Base-by-base conservation (phyloP, 2,888 invertebrate genomes). In the Coelopa pilipes region DNA sequence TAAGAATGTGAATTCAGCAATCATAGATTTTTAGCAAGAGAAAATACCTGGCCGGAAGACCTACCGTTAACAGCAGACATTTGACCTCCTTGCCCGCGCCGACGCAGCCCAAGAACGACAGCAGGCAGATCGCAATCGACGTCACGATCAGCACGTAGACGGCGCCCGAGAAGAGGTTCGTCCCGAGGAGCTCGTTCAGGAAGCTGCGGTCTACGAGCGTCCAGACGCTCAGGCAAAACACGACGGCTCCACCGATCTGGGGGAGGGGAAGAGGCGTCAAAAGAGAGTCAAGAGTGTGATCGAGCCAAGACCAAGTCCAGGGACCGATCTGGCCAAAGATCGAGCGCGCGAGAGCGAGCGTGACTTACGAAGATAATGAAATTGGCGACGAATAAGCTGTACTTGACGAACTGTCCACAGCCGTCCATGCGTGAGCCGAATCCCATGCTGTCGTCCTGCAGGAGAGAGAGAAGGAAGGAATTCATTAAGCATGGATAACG, bases 31-130 rank as follows among this genome's bases (percentile, higher is more conserved):
- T n/a, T n/a, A n/a, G n/a, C n/a, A n/a, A n/a, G n/a, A n/a, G n/a
- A n/a, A 50, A 5, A 5, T 13, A 50, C 24, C 1, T 62, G 15
- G 0, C 65, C 21, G 13, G 15, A 46, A 45, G 34, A 89, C 92
- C 90, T 89, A 97, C 97, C 89, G 94, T 94, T 73, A 97, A 90
- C 66, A 98, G 91, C 92, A 98, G 93, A 88, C 97, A 97, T 87
- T 96, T 94, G 84, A 97, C 93, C 90, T 98, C 97, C 86, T 94
- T 95, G 63, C 95, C 92, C n/a, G 97, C 96, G 62, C 97, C 98
- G 82, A 96, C 91, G 88, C 97, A 97, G 74, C 98, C 98, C 77
- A 98, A 91, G 87, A 97, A 93, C 12, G 97, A 94, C 71, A 97
- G 91, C 77, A 97, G 83, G 81, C 95, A 92, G 76, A 96, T 92